Evolutionary conservation across 2,888 invertebrate species (phyloP).

Genomic region (Macropis europaea): DNA sequence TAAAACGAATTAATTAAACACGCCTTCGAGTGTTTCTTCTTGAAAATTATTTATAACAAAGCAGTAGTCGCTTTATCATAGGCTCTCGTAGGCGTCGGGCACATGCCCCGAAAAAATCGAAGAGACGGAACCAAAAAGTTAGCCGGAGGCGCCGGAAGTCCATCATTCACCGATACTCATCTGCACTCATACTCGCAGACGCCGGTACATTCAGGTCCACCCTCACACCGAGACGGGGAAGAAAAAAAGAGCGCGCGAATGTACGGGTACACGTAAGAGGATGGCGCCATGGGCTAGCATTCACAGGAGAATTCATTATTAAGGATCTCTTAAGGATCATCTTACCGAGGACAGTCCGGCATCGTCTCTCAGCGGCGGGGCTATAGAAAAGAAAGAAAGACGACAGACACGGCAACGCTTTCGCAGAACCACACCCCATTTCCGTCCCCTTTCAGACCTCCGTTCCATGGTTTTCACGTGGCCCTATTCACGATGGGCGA

Average conservation of each 20-base stretch:
- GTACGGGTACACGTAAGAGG: neutral
- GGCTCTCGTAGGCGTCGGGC: neutral
- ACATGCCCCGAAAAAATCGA: neutral
- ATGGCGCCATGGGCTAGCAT: constrained; percentile 11
- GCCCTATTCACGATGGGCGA: constrained; percentile 44
- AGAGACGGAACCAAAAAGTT: neutral
- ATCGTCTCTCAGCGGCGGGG: neutral
- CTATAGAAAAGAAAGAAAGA: constrained; percentile 14
- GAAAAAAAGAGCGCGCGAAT: constrained; percentile 21
- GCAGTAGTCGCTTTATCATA: neutral
- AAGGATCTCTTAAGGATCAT: constrained; percentile 49
- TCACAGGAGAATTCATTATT: constrained; percentile 58
- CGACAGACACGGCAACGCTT: constrained; percentile 27
- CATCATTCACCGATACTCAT: constrained; percentile 30
- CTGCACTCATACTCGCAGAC: constrained; percentile 10
- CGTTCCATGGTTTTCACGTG: constrained; percentile 1
- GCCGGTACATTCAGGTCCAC: constrained; percentile 10
- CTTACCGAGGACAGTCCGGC: constrained; percentile 19
- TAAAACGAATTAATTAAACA: too few species aligned
- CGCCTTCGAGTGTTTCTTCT: too few species aligned
- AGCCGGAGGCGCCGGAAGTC: constrained; percentile 8
- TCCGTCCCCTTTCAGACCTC: constrained; percentile 36
- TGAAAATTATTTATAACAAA: too few species aligned
- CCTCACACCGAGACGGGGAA: neutral
- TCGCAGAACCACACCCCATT: constrained; percentile 31